Base-by-base conservation (phyloP, 2,888 invertebrate species). In the Acronicta leporina region DNA sequence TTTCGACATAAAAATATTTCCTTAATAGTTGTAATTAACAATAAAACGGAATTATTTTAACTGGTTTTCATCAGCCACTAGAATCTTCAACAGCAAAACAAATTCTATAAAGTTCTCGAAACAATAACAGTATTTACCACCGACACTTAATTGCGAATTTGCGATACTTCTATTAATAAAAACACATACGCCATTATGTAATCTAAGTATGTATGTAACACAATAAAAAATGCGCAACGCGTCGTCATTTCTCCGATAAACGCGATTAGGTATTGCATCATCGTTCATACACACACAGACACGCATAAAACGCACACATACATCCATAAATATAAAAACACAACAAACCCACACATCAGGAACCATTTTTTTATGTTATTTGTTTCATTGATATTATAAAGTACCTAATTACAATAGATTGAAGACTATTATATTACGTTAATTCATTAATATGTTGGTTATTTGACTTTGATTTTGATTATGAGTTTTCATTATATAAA, bases 221-320 rank as follows among this genome's bases (percentile, higher is more conserved):
- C 48, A 81, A 88, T 81, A 79, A 87, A 92, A 90, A 91, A 92
- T 92, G 86, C 91, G 66, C 73, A 59, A 60, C 85, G 76, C 90
- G 81, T 87, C 84, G 82, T 83, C 87, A 89, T 89, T 89, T 88
- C 91, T 88, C 81, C 88, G 86, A 91, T 91, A 88, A 86, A 85
- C 88, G 81, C 84, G 88, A 89, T 91, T 91, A 90, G 87, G 77
- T 80, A 87, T 92, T 93, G 85, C 92, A 87, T 92, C 91, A 92
- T 75, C 80, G 81, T 78, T 68, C 76, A 70, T 60, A 73, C 73
- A 69, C 68, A 69, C 60, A 73, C 68, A 73, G 43, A 73, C 68
- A 72, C 42, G 56, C 40, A 57, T 41, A 62, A 68, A 50, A 63
- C 64, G 65, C 50, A 57, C 47, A 14, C 58, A 68, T 62, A 44